Conservation (phyloP, 2,113 vertebrate genomes). For the Rhipidura dahli region DNA sequence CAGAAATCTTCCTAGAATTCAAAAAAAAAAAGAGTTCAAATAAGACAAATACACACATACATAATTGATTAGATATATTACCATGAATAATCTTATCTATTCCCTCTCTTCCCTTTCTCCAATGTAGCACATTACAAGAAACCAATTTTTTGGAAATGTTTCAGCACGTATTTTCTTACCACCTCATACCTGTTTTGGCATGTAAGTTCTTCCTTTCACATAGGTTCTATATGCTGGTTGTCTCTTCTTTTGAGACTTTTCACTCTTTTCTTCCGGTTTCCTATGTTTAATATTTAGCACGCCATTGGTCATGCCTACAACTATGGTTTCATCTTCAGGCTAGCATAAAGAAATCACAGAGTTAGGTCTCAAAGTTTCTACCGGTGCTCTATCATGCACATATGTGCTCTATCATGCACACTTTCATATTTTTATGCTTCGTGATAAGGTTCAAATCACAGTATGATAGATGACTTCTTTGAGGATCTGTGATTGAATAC, state of each 20-base stretch:
- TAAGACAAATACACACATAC: not conserved
- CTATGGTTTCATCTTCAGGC: slow-evolving; percentile 89
- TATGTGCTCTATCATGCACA: not conserved
- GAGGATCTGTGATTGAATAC: not conserved
- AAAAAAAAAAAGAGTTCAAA: slow-evolving; percentile 13
- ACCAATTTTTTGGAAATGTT: not conserved
- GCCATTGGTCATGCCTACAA: slow-evolving; percentile 94
- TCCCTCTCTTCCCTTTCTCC: not conserved
- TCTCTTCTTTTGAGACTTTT: slow-evolving; percentile 56
- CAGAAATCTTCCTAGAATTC: slow-evolving; percentile 86
- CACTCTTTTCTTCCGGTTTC: slow-evolving; percentile 81
- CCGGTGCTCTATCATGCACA: not conserved
- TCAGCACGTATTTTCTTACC: not conserved
- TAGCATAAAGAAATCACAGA: slow-evolving; percentile 56
- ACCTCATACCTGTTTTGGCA: slow-evolving; percentile 83
- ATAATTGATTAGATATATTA: not conserved
- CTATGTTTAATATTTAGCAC: slow-evolving; percentile 90
- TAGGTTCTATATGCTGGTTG: slow-evolving; percentile 84
- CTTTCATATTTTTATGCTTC: not conserved
- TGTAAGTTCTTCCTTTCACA: slow-evolving; percentile 88
- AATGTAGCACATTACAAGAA: not conserved
- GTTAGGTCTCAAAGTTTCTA: not conserved
- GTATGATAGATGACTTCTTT: not conserved
- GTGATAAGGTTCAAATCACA: not conserved
- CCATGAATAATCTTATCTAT: not conserved